Evolutionary conservation across 2,888 invertebrate species (phyloP), one percentile per base, ranked within the genome.

Genomic region (Pachydiplax longipennis): DNA sequence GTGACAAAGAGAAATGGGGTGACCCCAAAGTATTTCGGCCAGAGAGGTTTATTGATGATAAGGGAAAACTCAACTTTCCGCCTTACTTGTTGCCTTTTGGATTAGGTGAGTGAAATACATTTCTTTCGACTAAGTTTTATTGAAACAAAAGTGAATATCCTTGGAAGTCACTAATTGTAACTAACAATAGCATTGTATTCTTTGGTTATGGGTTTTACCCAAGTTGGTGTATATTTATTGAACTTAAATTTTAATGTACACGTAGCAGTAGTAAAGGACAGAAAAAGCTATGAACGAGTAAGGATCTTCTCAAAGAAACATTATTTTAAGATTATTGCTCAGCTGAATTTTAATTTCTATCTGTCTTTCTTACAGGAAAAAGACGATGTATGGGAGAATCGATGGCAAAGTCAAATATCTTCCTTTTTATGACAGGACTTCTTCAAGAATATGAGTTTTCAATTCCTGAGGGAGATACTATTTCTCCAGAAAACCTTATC

Each of bases 331-430:
- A n/a, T n/a, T n/a, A n/a, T n/a, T n/a, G n/a, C n/a, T n/a, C n/a
- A 25, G 31, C 73, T 73, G 73, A 73, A 40, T 90, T 58, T 58
- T 10, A 90, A 13, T 44, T 22, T n/a, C 8, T 18, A 37, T n/a
- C 65, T 0, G 1, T 2, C 6, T 73, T 31, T 73, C 13, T 92
- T 92, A 25, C 92, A 95, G 95, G 95, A 0, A 97, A 96, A 92
- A 97, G 97, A 93, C 96, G 97, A 90, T 98, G 98, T 93, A 96
- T 98, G 96, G 98, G 98, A 0, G 98, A 98, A 93, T 95, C 96
- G 0, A 93, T 98, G 92, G 97, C 97, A 0, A 96, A 96, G 92
- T 97, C 97, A 92, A 98, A 97, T 92, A 95, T 98, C 90, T 98
- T 98, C 93, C 93, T 97, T 58, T 97, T 98, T 92, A 96, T 96